Evolutionary conservation across 2,797 vertebrate species (phyloP), one percentile per base, ranked within the genome.

Genomic region (Typhlichthys subterraneus): DNA sequence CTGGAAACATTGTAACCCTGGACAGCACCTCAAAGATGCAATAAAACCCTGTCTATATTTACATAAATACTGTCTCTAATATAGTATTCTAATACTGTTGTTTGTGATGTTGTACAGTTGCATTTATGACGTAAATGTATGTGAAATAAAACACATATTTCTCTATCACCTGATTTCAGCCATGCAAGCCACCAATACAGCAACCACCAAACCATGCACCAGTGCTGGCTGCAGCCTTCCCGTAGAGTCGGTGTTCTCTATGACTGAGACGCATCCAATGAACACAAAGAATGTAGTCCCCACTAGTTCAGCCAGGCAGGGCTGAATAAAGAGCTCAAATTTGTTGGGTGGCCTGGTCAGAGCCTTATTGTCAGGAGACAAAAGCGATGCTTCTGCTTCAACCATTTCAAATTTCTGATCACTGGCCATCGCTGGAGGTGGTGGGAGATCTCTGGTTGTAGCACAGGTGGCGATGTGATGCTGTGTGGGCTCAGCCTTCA

Each of bases 221-320:
- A 98, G 85, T 0, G 96, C 97, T 0, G 95, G 95, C 88, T 96
- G 95, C 72, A 98, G 76, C 17, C 85, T 69, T 5, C 95, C 95
- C 0, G 85, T 70, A 5, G 65, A 57, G 0, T 57, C 70, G 0
- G 69, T 33, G 0, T 94, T 90, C 84, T 96, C 92, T 0, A 97
- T 91, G 49, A 94, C 95, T 0, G 96, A 94, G 42, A 96, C 85
- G 14, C 95, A 97, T 42, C 96, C 95, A 0, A 92, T 67, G 86
- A 96, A 98, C 64, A 95, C 89, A 65, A 98, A 97, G 83, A 97
- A 89, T 45, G 87, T 72, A 0, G 87, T 94, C 51, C 96, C 97
- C 69, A 98, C 55, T 2, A 96, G 65, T 80, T 99, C 96, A 0
- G 91, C 96, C 67, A 94, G 3, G 31, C 96, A 97, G 0, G 96